Base-by-base conservation (phyloP, 2,113 vertebrate genomes). In the Smithornis capensis region DNA sequence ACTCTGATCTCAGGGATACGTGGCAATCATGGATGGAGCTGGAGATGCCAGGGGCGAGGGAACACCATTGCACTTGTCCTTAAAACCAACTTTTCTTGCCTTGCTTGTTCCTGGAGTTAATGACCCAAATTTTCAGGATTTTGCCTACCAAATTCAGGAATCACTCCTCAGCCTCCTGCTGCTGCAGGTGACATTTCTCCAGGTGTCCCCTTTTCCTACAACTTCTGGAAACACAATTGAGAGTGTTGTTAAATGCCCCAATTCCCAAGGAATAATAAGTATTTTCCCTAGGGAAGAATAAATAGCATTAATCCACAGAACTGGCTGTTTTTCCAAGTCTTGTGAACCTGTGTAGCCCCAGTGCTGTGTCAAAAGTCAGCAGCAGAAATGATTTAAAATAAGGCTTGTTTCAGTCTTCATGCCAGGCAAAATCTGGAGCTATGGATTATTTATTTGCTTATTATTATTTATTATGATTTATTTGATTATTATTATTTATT, bases 1-100 rank as follows among this genome's bases (percentile, higher is more conserved):
- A n/a, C 4, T 56, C 8, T 38, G 24, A 4, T 35, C 6, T 3
- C 2, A 11, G 19, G 44, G 19, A 29, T 19, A 37, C 1, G 6
- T 29, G 45, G 28, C 38, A 47, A 19, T 38, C 3, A 0, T 4
- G 9, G 25, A 6, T 4, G 37, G 38, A 21, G 16, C 17, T 57
- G 50, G 31, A 53, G 42, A 33, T 5, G 17, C 28, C 1, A 4
- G 27, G 19, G 23, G 7, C 1, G 27, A 73, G 13, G n/a, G n/a
- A 68, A 44, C 50, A 27, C 15, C 3, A 5, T 68, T 76, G 24
- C 14, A 22, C 17, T 18, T 21, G 11, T 24, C 25, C 8, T 4
- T 31, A 44, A 37, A 12, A 1, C 50, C 35, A 42, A 3, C 6
- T 47, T 62, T 75, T 80, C 40, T 79, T 81, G 27, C 31, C 57